These are phyloP conservation scores for Thermophis baileyi DNA, from an alignment of 2,113 vertebrate genomes.

Conservation along the genomic window DNA sequence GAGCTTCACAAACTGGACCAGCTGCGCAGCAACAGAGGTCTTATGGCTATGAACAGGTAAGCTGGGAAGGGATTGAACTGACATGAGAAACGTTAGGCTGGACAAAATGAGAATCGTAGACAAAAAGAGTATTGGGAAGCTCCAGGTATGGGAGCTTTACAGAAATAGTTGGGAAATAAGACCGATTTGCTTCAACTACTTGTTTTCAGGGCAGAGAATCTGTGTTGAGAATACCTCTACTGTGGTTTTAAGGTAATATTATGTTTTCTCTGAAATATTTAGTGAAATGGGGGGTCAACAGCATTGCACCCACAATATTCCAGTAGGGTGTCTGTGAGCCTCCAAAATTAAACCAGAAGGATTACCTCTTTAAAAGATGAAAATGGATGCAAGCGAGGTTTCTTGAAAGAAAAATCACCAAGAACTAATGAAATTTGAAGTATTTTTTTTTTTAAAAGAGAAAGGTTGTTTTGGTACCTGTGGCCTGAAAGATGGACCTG, in stretches of 20 bases:
- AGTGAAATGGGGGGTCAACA: not conserved
- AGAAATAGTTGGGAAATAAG: not conserved
- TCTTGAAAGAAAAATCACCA: not conserved
- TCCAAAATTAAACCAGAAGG: not conserved
- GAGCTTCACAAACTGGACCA: slow-evolving; percentile 82
- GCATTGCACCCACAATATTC: not conserved
- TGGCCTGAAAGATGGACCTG: not conserved
- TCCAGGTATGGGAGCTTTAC: not conserved
- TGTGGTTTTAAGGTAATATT: not conserved
- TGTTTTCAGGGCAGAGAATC: not conserved
- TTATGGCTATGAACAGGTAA: slow-evolving; percentile 92
- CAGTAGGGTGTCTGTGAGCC: not conserved
- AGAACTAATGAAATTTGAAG: not conserved
- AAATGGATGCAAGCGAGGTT: not conserved
- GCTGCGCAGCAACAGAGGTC: slow-evolving; percentile 86
- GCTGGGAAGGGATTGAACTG: not conserved
- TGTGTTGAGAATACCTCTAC: not conserved
- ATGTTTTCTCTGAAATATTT: not conserved
- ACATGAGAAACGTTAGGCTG: not conserved
- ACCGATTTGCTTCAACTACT: not conserved
- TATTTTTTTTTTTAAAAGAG: not conserved
- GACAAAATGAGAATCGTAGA: not conserved
- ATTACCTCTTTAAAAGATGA: not conserved
- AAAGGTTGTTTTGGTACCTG: not conserved
- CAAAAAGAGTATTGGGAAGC: not conserved